Evolutionary conservation across 2,888 invertebrate genomes (phyloP).

Genomic region (Apodemia zela): DNA sequence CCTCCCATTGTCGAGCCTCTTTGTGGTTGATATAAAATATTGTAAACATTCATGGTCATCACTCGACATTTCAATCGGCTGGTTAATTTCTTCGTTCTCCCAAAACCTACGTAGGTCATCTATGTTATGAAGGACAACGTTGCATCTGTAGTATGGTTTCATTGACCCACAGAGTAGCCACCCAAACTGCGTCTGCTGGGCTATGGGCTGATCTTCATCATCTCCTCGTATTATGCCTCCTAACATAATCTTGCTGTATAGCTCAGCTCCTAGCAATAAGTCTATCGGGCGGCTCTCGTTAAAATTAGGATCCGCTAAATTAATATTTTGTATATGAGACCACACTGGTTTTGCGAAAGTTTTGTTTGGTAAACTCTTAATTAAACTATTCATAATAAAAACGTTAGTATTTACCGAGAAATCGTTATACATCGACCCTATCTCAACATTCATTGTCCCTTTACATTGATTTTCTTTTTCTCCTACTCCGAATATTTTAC

Average conservation of each 20-base stretch:
- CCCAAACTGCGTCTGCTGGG: constrained; percentile 31
- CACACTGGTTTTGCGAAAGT: constrained; percentile 23
- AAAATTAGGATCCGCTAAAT: constrained; percentile 25
- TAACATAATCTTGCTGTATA: constrained; percentile 28
- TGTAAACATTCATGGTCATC: constrained; percentile 21
- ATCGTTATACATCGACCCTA: constrained; percentile 22
- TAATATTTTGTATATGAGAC: constrained; percentile 25
- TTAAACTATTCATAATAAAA: constrained; percentile 25
- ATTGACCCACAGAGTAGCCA: constrained; percentile 29
- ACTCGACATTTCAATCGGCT: constrained; percentile 6
- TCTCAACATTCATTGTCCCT: constrained; percentile 23
- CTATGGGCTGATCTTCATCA: constrained; percentile 16
- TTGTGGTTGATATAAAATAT: constrained; percentile 22
- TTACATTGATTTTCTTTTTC: constrained; percentile 25
- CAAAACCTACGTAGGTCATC: constrained; percentile 21
- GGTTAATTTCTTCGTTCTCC: constrained; percentile 18
- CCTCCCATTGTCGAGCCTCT: constrained; percentile 24
- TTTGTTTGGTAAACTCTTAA: constrained; percentile 25
- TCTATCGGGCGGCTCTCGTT: constrained; percentile 27
- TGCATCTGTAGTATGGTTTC: constrained; percentile 18
- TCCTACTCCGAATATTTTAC: constrained; percentile 25
- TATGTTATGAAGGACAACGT: constrained; percentile 21
- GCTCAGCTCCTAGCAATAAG: constrained; percentile 26
- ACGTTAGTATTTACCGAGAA: constrained; percentile 20
- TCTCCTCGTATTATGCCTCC: constrained; percentile 23